Evolutionary conservation across 2,888 invertebrate genomes (phyloP).

Genomic region (Cerastis rubricosa): DNA sequence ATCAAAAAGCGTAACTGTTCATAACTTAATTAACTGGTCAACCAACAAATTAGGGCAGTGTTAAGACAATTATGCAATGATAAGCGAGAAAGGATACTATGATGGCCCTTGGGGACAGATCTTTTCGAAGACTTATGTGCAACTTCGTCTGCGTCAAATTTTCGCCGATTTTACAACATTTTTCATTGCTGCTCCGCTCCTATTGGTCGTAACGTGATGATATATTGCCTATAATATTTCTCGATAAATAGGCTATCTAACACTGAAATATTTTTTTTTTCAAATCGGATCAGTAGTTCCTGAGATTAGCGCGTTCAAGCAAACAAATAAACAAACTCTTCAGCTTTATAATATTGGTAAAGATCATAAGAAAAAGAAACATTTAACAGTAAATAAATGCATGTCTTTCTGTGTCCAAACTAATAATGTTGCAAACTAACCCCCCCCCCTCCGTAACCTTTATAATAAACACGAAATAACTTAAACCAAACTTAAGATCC

Average conservation of each 20-base stretch:
- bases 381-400: not conserved
- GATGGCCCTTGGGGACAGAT: slow-evolving; percentile 9
- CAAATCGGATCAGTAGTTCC: too few relatives aligned
- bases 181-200: too few relatives aligned
- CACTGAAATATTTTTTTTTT: too few relatives aligned
- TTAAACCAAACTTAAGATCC: not conserved
- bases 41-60: slow-evolving; percentile 25
- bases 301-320: too few relatives aligned
- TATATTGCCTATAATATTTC: too few relatives aligned
- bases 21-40: slow-evolving; percentile 29
- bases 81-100: slow-evolving; percentile 4
- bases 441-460: too few relatives aligned
- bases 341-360: too few relatives aligned
- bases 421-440: not conserved
- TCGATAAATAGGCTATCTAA: too few relatives aligned
- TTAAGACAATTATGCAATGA: slow-evolving; percentile 18
- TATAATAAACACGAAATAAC: not conserved
- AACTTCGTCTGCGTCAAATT: too few relatives aligned
- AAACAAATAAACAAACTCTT: too few relatives aligned
- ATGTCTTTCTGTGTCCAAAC: not conserved
- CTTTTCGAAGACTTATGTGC: not conserved
- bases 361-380: not conserved
- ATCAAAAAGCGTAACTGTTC: slow-evolving; percentile 25
- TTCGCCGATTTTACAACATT: too few relatives aligned
- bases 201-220: too few relatives aligned